Conservation (phyloP, 2,888 invertebrate genomes). For the Eristalinus sepulchralis region DNA sequence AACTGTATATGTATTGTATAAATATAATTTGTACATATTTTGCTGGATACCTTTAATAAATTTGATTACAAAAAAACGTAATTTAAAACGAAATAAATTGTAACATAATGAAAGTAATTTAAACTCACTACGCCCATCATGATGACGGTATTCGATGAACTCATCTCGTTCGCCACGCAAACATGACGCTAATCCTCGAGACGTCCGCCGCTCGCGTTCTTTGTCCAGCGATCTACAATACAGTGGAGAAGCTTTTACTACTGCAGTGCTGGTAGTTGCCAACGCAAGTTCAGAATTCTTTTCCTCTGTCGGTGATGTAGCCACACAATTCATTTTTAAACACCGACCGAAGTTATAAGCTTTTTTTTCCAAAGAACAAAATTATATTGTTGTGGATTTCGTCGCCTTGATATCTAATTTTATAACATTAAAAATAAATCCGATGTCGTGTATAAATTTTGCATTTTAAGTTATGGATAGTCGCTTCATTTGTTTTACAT, state of each 20-base stretch:
- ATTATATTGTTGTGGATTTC: not conserved
- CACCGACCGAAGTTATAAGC: not conserved
- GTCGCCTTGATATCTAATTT: constrained; percentile 33
- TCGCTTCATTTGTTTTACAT: not conserved
- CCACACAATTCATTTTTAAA: constrained; percentile 79
- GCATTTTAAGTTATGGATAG: constrained; percentile 41
- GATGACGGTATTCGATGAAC: constrained; percentile 76
- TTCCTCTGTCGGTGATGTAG: constrained; percentile 78
- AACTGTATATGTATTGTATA: too few species aligned
- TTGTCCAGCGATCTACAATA: constrained; percentile 75
- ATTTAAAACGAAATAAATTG: not conserved
- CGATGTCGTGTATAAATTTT: constrained; percentile 4
- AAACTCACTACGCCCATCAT: constrained; percentile 72
- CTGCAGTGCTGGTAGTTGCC: constrained; percentile 62
- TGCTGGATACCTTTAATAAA: too few species aligned
- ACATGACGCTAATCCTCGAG: constrained; percentile 80
- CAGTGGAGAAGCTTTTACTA: constrained; percentile 64
- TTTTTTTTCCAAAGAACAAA: not conserved
- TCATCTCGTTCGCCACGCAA: constrained; percentile 80
- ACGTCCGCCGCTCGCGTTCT: constrained; percentile 76
- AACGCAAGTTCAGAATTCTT: constrained; percentile 73
- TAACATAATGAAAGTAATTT: not conserved
- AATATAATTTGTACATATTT: too few species aligned
- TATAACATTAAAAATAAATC: constrained; percentile 44
- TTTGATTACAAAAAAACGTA: too few species aligned